phyloP scores from a whole-genome alignment of 2,797 vertebrate species.

The Macropus fuliginosus region DNA sequence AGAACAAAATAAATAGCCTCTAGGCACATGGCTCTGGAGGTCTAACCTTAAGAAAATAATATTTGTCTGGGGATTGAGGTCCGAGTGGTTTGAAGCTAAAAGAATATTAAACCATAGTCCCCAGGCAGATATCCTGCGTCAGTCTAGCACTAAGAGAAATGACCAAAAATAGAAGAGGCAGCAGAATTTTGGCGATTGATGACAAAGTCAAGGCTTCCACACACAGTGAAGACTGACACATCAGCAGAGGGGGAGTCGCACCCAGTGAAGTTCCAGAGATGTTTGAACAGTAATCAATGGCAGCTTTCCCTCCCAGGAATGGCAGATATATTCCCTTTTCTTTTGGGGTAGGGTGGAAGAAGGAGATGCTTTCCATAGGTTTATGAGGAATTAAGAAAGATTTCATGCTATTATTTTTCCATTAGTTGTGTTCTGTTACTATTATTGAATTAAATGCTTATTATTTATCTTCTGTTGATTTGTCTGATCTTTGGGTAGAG shows the following conservation, averaged over 20 bases:
- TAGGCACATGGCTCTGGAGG: neutral
- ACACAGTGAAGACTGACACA: neutral
- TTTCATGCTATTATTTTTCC: neutral
- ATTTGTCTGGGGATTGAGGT: neutral
- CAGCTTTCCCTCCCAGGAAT: neutral
- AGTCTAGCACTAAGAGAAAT: neutral
- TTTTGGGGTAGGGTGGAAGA: neutral
- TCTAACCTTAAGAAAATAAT: neutral
- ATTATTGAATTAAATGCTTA: neutral
- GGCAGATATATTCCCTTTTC: neutral
- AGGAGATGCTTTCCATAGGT: neutral
- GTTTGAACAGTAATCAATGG: neutral
- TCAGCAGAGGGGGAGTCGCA: neutral
- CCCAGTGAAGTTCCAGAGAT: neutral
- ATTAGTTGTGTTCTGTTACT: neutral
- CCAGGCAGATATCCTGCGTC: neutral
- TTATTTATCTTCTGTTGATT: neutral
- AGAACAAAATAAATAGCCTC: neutral
- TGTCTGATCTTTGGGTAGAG: neutral
- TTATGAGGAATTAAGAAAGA: neutral
- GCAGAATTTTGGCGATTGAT: neutral
- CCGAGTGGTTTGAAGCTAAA: neutral
- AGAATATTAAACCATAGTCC: neutral
- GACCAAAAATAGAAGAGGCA: neutral
- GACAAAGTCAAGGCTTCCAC: neutral